phyloP scores from a whole-genome alignment of 2,888 invertebrate species.

The Panopea generosa region DNA sequence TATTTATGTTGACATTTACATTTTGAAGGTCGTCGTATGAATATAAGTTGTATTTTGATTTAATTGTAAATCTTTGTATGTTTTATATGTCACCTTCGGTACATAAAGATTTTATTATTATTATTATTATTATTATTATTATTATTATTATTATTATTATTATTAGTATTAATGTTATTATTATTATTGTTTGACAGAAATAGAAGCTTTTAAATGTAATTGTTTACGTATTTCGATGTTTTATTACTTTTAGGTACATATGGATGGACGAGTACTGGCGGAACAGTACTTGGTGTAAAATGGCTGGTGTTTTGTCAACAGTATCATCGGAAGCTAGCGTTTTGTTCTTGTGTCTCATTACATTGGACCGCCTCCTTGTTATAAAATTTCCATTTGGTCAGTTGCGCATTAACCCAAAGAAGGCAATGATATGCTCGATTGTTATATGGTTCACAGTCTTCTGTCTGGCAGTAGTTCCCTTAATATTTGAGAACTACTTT shows the following conservation, averaged over 20 bases:
- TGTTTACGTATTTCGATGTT: no score
- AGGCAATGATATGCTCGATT: constrained; percentile 63
- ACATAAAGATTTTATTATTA: no score
- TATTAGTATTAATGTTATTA: no score
- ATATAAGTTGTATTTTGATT: no score
- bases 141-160: no score
- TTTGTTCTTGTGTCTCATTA: constrained; percentile 88
- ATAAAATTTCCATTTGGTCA: constrained; percentile 87
- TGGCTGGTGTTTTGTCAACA: constrained; percentile 66
- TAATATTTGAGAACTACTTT: constrained; percentile 78
- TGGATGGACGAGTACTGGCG: constrained; percentile 64
- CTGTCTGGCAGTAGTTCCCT: constrained; percentile 76
- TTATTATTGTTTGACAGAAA: no score
- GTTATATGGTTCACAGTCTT: constrained; percentile 75
- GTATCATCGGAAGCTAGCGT: constrained; percentile 88
- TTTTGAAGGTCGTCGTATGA: no score
- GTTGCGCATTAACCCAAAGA: constrained; percentile 63
- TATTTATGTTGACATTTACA: no score
- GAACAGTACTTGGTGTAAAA: constrained; percentile 51
- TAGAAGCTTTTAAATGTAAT: no score
- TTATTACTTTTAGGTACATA: constrained; percentile 45
- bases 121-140: no score
- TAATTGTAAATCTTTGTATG: no score
- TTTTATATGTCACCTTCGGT: no score
- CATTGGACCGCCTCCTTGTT: constrained; percentile 88